Conservation (phyloP, 2,113 vertebrate genomes). For the Puma concolor region DNA sequence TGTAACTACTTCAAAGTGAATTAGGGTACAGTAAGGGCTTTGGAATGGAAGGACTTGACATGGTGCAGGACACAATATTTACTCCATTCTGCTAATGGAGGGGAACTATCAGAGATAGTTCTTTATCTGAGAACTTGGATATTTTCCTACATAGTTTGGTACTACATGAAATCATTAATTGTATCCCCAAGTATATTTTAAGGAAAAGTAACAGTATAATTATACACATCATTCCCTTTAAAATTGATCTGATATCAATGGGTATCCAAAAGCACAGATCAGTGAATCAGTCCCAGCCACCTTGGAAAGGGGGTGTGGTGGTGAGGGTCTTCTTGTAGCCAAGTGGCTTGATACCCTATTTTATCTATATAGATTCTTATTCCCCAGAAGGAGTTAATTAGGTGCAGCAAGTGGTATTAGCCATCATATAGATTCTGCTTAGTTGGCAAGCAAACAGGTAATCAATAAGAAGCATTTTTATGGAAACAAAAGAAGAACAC, state of each 20-base stretch:
- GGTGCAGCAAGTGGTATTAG: not conserved
- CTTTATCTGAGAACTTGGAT: not conserved
- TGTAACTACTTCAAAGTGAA: not conserved
- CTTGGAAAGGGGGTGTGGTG: not conserved
- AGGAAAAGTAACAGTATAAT: not conserved
- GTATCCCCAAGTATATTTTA: not conserved
- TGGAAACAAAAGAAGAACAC: not conserved
- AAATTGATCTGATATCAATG: not conserved
- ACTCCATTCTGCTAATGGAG: not conserved
- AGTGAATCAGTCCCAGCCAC: not conserved
- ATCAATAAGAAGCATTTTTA: not conserved
- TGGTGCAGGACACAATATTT: not conserved
- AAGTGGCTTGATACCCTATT: not conserved
- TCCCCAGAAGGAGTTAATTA: not conserved
- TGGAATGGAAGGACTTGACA: not conserved
- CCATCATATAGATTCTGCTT: not conserved
- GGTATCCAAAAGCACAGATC: not conserved
- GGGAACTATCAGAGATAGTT: not conserved
- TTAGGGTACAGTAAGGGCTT: not conserved
- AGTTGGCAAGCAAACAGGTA: not conserved
- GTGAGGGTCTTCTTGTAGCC: not conserved
- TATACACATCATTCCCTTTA: not conserved
- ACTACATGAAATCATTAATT: not conserved
- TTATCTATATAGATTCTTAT: not conserved
- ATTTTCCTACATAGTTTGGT: not conserved